Conservation (phyloP, 2,888 invertebrate genomes). For the Drosophila leonis region DNA sequence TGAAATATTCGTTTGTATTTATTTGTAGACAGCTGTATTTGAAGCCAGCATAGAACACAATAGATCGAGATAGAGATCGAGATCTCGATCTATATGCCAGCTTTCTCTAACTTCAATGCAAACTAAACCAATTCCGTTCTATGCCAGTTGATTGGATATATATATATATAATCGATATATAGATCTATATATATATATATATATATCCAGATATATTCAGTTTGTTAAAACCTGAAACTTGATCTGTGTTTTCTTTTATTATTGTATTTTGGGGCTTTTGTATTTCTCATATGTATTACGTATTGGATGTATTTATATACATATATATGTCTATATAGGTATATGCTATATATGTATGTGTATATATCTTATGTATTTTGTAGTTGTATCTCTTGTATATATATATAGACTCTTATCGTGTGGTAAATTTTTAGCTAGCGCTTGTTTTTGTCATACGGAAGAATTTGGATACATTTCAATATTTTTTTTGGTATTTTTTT, state of each 20-base stretch:
- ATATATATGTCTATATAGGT: not conserved
- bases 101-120: not conserved
- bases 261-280: constrained; percentile 46
- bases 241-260: constrained; percentile 36
- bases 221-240: constrained; percentile 42
- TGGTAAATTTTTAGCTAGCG: constrained; percentile 73
- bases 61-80: no score
- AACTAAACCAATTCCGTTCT: constrained; percentile 16
- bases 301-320: constrained; percentile 54
- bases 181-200: not conserved
- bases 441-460: constrained; percentile 70
- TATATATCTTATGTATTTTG: constrained; percentile 40
- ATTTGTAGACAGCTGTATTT: constrained; percentile 25
- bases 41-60: constrained; percentile 76
- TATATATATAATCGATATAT: not conserved
- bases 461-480: constrained; percentile 76
- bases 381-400: constrained; percentile 37
- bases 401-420: constrained; percentile 76
- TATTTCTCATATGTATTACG: constrained; percentile 70
- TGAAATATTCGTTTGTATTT: constrained; percentile 24
- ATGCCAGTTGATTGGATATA: constrained; percentile 22
- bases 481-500: constrained; percentile 18
- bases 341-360: constrained; percentile 3
- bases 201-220: constrained; percentile 21
- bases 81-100: constrained; percentile 71